Evolutionary conservation across 2,797 vertebrate species (phyloP).

Genomic region (Emydoidea blandingii): DNA sequence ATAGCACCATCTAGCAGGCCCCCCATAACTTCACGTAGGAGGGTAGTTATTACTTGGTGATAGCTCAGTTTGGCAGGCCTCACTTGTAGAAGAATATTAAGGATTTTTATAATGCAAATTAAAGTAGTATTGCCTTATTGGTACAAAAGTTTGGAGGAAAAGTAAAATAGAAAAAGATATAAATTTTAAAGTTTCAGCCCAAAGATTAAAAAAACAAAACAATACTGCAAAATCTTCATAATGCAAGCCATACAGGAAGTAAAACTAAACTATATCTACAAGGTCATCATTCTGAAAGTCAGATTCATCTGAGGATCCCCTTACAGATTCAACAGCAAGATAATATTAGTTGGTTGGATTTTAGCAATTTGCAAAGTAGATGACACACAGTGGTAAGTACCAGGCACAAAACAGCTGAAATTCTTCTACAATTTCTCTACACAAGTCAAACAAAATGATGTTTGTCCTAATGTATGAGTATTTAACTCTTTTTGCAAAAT

Average conservation of each 20-base stretch:
- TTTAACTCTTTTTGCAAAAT: neutral
- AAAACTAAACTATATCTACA: neutral
- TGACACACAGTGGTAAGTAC: neutral
- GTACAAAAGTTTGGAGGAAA: neutral
- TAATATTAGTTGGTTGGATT: neutral
- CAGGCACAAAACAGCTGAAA: neutral
- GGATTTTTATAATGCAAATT: neutral
- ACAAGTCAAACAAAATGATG: neutral
- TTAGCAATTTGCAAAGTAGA: neutral
- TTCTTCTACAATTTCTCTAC: neutral
- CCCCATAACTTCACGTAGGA: conserved; percentile 67
- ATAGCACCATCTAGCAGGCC: conserved; percentile 86
- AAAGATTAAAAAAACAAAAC: neutral
- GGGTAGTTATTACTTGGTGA: conserved; percentile 59
- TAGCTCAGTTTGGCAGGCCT: conserved; percentile 35
- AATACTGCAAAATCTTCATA: neutral
- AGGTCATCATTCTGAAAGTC: neutral
- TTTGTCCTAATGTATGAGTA: neutral
- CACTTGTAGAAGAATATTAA: conserved; percentile 22
- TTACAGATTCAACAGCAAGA: neutral
- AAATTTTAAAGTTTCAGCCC: neutral
- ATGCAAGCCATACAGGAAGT: neutral
- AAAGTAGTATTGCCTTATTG: neutral
- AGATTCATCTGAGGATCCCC: neutral
- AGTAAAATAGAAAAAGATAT: neutral